Percentiles rank a stretch among this genome's conserved stretches.
phyloP scores from a whole-genome alignment of 2,888 invertebrate genomes.

The Lobophora halterata region DNA sequence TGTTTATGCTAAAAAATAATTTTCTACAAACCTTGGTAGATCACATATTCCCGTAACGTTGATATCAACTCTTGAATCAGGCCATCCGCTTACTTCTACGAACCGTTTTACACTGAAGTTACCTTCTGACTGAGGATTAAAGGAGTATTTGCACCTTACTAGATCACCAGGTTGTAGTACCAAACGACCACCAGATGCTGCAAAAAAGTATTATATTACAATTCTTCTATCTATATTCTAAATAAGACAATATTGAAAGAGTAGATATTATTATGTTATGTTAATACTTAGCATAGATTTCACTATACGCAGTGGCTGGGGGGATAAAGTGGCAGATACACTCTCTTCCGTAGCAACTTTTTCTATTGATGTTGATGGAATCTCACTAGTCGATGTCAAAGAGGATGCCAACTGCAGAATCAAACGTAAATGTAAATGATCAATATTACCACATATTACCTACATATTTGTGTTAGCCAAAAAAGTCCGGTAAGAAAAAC shows the following conservation, averaged over 20 bases:
- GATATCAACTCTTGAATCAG: conserved; percentile 61
- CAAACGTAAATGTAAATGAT: neutral
- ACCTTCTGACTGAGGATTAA: conserved; percentile 65
- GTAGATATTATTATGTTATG: neutral
- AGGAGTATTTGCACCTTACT: conserved; percentile 68
- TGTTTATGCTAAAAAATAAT: neutral
- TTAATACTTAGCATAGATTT: conserved; percentile 43
- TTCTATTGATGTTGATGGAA: conserved; percentile 49
- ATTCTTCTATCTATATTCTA: neutral
- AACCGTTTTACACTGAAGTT: conserved; percentile 61
- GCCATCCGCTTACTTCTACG: conserved; percentile 72
- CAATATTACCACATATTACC: neutral
- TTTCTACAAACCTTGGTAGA: conserved; percentile 56
- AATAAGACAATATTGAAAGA: neutral
- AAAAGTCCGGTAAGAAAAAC: too few species aligned
- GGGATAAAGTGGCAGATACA: conserved; percentile 39
- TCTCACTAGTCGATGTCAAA: conserved; percentile 64
- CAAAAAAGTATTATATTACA: conserved; percentile 20
- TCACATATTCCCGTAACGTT: conserved; percentile 65
- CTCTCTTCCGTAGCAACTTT: conserved; percentile 39
- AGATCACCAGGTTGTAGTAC: conserved; percentile 65
- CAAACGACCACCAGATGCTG: conserved; percentile 49
- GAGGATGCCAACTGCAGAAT: conserved; percentile 54
- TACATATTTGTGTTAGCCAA: too few species aligned
- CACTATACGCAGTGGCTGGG: conserved; percentile 53